Evolutionary conservation across 2,113 vertebrate species (phyloP).

Genomic region (Aphelocoma coerulescens): DNA sequence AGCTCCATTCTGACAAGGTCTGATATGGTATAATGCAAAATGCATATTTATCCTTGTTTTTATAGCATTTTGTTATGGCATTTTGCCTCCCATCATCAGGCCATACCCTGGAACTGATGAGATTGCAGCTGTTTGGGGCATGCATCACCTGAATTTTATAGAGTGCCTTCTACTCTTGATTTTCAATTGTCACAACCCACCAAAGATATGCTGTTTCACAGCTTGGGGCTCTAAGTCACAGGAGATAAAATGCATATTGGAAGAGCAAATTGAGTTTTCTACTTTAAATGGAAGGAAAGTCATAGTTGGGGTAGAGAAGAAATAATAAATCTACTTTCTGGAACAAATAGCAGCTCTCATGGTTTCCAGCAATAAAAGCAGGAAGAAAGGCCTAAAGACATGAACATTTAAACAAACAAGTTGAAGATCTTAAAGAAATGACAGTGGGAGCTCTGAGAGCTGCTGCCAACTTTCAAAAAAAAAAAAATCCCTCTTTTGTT

Average conservation of each 20-base stretch:
- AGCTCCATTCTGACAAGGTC: background rate
- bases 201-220: background rate
- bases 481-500: background rate
- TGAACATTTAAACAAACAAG: conserved; percentile 43
- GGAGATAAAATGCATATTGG: background rate
- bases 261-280: background rate
- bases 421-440: conserved; percentile 11
- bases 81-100: background rate
- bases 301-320: background rate
- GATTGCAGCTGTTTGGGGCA: background rate
- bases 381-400: conserved; percentile 34
- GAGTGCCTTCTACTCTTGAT: background rate
- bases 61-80: background rate
- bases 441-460: background rate
- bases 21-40: background rate
- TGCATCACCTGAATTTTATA: background rate
- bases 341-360: conserved; percentile 14
- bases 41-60: background rate
- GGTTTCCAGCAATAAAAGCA: conserved; percentile 3
- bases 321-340: conserved; percentile 45
- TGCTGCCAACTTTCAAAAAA: background rate
- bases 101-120: background rate
- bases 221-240: background rate
- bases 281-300: background rate
- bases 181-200: background rate